Conservation (phyloP, 1,140 invertebrate species). For the Augochlora pura region DNA sequence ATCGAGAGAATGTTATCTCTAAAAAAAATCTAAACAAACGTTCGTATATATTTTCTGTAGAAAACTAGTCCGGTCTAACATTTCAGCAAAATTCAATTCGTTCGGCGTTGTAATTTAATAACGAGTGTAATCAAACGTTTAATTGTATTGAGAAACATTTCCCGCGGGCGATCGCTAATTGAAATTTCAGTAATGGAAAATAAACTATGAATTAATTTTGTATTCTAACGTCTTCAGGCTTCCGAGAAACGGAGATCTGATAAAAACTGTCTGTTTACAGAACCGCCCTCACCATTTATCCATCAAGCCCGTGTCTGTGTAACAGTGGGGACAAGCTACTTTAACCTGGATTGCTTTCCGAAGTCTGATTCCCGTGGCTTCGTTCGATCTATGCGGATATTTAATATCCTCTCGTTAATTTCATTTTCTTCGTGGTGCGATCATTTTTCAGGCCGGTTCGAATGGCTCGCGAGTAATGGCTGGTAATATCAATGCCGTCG, state of each 20-base stretch:
- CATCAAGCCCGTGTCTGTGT: neutral
- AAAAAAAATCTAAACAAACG: no score
- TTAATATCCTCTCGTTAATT: slow-evolving; percentile 27
- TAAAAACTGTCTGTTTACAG: neutral
- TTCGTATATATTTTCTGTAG: no score
- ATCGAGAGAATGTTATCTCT: no score
- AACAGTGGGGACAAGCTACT: neutral
- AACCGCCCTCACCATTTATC: neutral
- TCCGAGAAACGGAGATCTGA: neutral
- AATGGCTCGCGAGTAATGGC: slow-evolving; percentile 12
- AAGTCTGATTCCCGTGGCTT: neutral
- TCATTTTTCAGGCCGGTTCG: slow-evolving; percentile 21
- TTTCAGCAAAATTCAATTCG: no score
- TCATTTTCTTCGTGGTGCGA: slow-evolving; percentile 19
- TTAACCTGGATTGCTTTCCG: neutral
- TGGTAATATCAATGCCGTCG: slow-evolving; percentile 26
- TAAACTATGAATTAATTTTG: neutral
- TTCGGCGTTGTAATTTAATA: no score
- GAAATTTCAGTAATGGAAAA: neutral
- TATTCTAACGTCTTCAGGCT: neutral
- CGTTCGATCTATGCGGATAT: slow-evolving; percentile 16
- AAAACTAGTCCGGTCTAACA: no score
- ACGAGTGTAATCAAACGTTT: no score
- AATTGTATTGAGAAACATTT: no score
- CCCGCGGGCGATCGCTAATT: no score